A percentile compares a stretch with the other conserved stretches of the same genome.
phyloP scores from a whole-genome alignment of 2,888 invertebrate species.

The Melanotus villosus region DNA sequence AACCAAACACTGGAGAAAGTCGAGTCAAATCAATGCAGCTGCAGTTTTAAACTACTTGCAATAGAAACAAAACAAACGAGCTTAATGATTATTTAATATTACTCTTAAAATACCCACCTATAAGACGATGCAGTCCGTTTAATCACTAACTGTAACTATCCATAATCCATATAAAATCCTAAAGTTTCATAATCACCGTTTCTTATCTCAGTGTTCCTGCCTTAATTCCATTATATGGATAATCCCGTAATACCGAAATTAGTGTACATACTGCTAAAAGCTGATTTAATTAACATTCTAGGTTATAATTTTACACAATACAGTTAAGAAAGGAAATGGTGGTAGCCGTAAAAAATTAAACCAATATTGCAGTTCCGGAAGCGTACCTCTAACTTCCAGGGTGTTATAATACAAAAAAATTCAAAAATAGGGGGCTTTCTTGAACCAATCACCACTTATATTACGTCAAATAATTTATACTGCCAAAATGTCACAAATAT shows the following conservation, averaged over 20 bases:
- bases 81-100: background rate
- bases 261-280: background rate
- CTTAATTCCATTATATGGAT: background rate
- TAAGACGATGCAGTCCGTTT: too few relatives aligned
- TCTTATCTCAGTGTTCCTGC: background rate
- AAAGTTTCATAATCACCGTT: background rate
- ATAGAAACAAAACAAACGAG: too few relatives aligned
- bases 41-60: too few relatives aligned
- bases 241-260: background rate
- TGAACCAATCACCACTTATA: constrained; percentile 24
- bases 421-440: constrained; percentile 16
- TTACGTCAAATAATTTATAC: constrained; percentile 34
- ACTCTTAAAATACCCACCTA: too few relatives aligned
- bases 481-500: constrained; percentile 45
- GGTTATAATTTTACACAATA: background rate
- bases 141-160: background rate
- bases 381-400: background rate
- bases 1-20: too few relatives aligned
- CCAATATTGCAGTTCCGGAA: background rate
- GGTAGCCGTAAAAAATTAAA: background rate
- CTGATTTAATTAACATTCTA: constrained; percentile 12
- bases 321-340: background rate
- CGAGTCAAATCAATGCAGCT: too few relatives aligned
- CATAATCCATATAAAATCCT: background rate
- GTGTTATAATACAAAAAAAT: constrained; percentile 6